A percentile compares a stretch with the other conserved stretches of the same genome.
Conservation (phyloP, 2,113 vertebrate species). For the Mugil cephalus region DNA sequence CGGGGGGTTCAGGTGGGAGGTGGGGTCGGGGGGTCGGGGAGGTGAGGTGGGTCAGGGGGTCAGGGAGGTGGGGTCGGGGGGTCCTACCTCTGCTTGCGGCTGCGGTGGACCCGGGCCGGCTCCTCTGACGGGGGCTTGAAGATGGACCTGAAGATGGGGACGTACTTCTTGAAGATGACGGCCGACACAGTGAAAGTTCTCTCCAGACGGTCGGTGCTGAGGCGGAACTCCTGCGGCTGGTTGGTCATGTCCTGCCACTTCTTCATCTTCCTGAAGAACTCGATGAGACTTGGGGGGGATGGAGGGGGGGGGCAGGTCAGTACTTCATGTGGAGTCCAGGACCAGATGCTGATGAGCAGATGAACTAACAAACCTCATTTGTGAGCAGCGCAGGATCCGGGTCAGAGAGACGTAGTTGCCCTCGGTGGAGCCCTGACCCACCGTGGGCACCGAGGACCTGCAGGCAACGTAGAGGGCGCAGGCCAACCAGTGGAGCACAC, state of each 20-base stretch:
- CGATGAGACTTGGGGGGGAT: slow-evolving; percentile 92
- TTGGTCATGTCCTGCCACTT: slow-evolving; percentile 97
- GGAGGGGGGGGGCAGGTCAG: no score
- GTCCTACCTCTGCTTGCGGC: slow-evolving; percentile 91
- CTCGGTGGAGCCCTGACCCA: slow-evolving; percentile 90
- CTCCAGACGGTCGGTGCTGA: slow-evolving; percentile 91
- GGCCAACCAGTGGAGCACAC: slow-evolving; percentile 93
- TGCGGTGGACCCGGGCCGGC: slow-evolving; percentile 89
- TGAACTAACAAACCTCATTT: slow-evolving; percentile 85
- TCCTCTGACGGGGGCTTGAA: slow-evolving; percentile 93
- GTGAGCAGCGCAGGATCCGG: slow-evolving; percentile 90
- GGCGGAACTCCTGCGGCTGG: slow-evolving; percentile 90
- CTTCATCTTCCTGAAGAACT: slow-evolving; percentile 97
- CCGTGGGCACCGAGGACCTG: slow-evolving; percentile 91
- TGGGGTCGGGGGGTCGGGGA: no score
- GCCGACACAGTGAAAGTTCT: slow-evolving; percentile 95
- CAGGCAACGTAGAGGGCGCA: slow-evolving; percentile 95
- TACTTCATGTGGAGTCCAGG: no score
- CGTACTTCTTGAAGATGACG: slow-evolving; percentile 96
- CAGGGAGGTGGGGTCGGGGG: background rate
- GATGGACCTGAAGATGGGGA: slow-evolving; percentile 93
- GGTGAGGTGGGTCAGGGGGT: no score
- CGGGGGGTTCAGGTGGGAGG: no score
- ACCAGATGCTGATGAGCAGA: no score
- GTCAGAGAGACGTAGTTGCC: slow-evolving; percentile 96